phyloP scores from a whole-genome alignment of 2,888 invertebrate species.

The Leptinotarsa peninsularis region DNA sequence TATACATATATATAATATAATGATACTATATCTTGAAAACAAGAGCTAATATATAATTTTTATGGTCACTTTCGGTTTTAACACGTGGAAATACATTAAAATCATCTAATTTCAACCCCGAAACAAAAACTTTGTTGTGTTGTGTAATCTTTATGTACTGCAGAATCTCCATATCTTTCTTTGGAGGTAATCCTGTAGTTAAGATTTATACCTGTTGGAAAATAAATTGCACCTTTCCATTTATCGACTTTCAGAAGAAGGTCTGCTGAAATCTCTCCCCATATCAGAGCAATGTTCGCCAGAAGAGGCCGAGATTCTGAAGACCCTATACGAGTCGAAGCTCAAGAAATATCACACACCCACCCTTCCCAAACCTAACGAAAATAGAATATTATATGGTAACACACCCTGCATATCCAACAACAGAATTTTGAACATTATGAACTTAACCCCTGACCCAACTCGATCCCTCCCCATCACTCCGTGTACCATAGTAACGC shows the following conservation, averaged over 20 bases:
- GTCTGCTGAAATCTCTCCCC: conserved; percentile 77
- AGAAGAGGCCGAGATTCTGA: conserved; percentile 78
- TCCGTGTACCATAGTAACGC: conserved; percentile 42
- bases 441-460: conserved; percentile 43
- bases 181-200: too few species aligned
- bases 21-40: too few species aligned
- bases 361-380: conserved; percentile 51
- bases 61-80: too few species aligned
- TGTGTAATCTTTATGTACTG: too few species aligned
- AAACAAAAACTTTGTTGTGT: too few species aligned
- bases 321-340: conserved; percentile 83
- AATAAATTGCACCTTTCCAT: conserved; percentile 1
- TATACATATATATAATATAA: too few species aligned
- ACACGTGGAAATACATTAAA: too few species aligned
- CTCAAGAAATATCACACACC: conserved; percentile 88
- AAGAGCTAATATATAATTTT: too few species aligned
- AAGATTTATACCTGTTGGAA: background rate
- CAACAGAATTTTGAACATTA: conserved; percentile 41
- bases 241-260: conserved; percentile 70
- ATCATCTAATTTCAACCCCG: too few species aligned
- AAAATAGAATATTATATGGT: conserved; percentile 45
- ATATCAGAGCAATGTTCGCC: conserved; percentile 72
- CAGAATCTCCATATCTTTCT: too few species aligned
- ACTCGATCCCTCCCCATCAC: conserved; percentile 48
- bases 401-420: conserved; percentile 36